Evolutionary conservation across 2,888 invertebrate species (phyloP).

Genomic region (Monoplex corrugatus): DNA sequence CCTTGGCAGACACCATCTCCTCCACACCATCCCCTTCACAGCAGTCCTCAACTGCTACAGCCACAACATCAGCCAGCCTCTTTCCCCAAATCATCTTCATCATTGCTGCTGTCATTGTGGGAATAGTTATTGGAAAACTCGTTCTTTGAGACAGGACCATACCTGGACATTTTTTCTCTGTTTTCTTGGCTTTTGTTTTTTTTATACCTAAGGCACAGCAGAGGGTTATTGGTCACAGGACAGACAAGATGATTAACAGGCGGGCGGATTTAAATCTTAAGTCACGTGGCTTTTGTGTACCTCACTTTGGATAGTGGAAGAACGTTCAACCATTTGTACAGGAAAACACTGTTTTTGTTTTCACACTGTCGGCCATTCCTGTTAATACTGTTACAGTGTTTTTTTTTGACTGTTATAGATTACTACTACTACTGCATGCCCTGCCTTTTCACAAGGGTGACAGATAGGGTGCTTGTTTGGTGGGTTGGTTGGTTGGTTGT

Average conservation of each 20-base stretch:
- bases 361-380: not conserved
- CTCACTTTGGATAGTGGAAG: too few relatives aligned
- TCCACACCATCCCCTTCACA: slow-evolving; percentile 64
- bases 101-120: slow-evolving; percentile 70
- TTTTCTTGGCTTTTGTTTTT: not conserved
- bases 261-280: not conserved
- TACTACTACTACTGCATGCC: too few relatives aligned
- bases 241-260: not conserved
- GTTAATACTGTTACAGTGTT: slow-evolving; percentile 17
- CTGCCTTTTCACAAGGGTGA: too few relatives aligned
- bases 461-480: too few relatives aligned
- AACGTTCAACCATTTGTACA: too few relatives aligned
- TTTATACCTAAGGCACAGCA: not conserved
- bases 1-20: slow-evolving; percentile 76
- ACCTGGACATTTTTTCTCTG: too few relatives aligned
- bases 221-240: not conserved
- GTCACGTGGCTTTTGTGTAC: too few relatives aligned
- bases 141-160: slow-evolving; percentile 64
- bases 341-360: too few relatives aligned
- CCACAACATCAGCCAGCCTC: slow-evolving; percentile 57
- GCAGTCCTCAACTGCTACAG: slow-evolving; percentile 84
- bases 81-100: slow-evolving; percentile 68
- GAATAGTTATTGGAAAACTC: slow-evolving; percentile 72
- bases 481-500: too few relatives aligned
- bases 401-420: too few relatives aligned